These are phyloP conservation scores for Trissolcus basalis DNA, from an alignment of 1,140 invertebrate species.

Conservation along the genomic window DNA sequence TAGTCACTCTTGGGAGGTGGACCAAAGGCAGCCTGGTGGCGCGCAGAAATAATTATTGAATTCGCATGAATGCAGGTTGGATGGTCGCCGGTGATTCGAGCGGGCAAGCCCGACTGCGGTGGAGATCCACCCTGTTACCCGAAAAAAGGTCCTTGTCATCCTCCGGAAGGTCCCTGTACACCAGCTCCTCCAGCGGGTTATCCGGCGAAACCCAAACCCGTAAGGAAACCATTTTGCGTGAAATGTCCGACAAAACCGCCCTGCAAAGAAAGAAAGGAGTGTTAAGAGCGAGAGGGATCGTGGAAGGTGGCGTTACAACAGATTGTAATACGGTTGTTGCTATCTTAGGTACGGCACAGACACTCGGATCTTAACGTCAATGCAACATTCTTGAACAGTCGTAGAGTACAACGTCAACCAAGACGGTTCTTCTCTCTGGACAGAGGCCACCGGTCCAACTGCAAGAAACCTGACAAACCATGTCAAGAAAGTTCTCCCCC, in stretches of 20 bases:
- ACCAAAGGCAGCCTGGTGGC: constrained; percentile 39
- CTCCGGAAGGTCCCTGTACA: constrained; percentile 62
- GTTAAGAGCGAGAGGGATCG: constrained; percentile 66
- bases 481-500: too few relatives aligned
- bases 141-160: constrained; percentile 60
- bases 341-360: constrained; percentile 27
- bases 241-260: constrained; percentile 65
- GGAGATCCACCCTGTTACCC: constrained; percentile 55
- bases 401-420: neutral
- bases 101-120: constrained; percentile 64
- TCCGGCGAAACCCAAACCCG: constrained; percentile 58
- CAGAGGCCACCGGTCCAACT: too few relatives aligned
- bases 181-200: constrained; percentile 62
- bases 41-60: constrained; percentile 28
- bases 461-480: too few relatives aligned
- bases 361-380: neutral
- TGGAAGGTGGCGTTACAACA: constrained; percentile 35
- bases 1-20: constrained; percentile 42
- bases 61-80: constrained; percentile 51
- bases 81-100: constrained; percentile 36
- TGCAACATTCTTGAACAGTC: neutral
- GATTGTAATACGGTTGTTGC: constrained; percentile 26
- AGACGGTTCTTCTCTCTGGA: neutral
- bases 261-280: constrained; percentile 61
- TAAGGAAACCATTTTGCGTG: constrained; percentile 66